Base-by-base conservation (phyloP, 2,888 invertebrate species). In the Gandaritis pyraliata region DNA sequence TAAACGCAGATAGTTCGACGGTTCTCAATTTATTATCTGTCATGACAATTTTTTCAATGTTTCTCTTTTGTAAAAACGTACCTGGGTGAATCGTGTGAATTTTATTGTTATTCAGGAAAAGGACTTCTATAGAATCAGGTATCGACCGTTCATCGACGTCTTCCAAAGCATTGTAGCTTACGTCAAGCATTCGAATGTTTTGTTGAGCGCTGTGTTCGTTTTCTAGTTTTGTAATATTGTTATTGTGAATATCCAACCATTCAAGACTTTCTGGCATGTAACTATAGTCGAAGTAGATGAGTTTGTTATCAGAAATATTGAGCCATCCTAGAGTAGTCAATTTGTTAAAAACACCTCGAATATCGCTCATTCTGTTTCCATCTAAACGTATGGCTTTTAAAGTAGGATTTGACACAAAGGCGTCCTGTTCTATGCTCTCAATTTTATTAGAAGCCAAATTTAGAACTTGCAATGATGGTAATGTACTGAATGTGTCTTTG, bases 361-460 rank as follows among this genome's bases (percentile, higher is more conserved):
- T 96, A 75, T 96, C 96, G 63, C 94, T 94, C 61, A 97, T 89
- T 82, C 94, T 93, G 85, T 97, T 97, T 64, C 95, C 95, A 87
- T 97, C 96, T 74, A 97, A 90, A 66, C 96, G 93, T 70, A 97
- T 94, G 52, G 95, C 96, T 77, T 95, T 95, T 62, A 97, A 86
- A 63, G 95, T 94, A 18, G 95, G 94, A 83, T 96, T 96, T 70
- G 94, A 94, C 65, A 94, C 93, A 87, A 97, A 96, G 56, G 96
- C 96, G 74, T 95, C 95, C 81, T 95, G 95, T 81, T 96, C 96
- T 72, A 97, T 94, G 74, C 93, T 94, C 76, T 94, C 94, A 72
- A 97, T 95, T 81, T 93, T 93, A 85, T 97, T 97, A 64, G 95
- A 95, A 49, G 96, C 96, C 70, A 97, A 91, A 88, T 97, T 96